These are phyloP conservation scores for Mythimna ferrago DNA, from an alignment of 2,888 invertebrate species.

Conservation along the genomic window DNA sequence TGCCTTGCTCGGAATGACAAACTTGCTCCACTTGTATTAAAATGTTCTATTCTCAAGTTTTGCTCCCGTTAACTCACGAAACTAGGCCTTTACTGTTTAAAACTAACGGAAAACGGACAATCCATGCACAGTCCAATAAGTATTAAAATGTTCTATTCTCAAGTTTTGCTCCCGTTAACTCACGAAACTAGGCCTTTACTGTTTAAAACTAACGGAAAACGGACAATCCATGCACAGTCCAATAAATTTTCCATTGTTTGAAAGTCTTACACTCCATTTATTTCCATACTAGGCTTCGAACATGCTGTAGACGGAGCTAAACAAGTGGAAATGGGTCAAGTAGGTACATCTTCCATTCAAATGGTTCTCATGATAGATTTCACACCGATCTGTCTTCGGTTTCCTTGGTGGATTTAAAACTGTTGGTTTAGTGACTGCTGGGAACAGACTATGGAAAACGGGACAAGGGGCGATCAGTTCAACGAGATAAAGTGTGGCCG, in stretches of 20 bases:
- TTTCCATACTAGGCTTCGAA: background rate
- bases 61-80: background rate
- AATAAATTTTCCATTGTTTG: conserved; percentile 23
- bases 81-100: background rate
- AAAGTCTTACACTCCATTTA: conserved; percentile 1
- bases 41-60: background rate
- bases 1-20: no score
- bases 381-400: conserved; percentile 32
- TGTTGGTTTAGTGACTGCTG: background rate
- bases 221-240: background rate
- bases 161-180: background rate
- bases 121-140: no score
- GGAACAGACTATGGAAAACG: no score
- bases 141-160: no score
- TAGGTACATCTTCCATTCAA: conserved; percentile 23
- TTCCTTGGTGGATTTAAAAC: background rate
- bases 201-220: background rate
- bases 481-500: no score
- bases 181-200: background rate
- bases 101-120: background rate
- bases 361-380: conserved; percentile 41
- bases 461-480: no score
- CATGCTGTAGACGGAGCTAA: conserved; percentile 16
- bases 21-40: no score
- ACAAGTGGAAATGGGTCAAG: conserved; percentile 39